Base-by-base conservation (phyloP, 2,797 vertebrate genomes). In the Bradypodion pumilum region DNA sequence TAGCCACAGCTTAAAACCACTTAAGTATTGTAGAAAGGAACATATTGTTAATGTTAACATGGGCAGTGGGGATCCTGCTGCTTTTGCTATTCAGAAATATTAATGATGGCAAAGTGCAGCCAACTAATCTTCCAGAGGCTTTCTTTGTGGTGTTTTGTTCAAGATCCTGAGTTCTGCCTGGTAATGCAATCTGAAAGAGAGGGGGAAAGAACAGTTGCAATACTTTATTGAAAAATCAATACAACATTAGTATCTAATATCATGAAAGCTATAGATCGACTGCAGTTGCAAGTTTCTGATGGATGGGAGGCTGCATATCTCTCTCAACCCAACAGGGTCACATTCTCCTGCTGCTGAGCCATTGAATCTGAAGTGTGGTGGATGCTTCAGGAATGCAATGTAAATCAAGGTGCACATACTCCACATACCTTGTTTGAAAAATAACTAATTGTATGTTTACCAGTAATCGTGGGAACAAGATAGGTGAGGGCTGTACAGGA, bases 1-100 rank as follows among this genome's bases (percentile, higher is more conserved):
- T 87, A 95, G 79, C 76, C 29, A 62, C 80, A 44, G 0, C 44
- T 85, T 82, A 74, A 75, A 85, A 81, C 74, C 62, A 73, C 66
- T 81, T 89, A 75, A 91, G 91, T 75, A 87, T 83, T 29, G 7
- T 15, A 82, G 83, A 90, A 89, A 40, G 32, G 60, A 83, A 91
- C 92, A 83, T 27, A 10, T 59, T 86, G 66, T 81, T 91, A 76
- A 78, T 73, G n/a, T 89, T 91, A 80, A 88, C 74, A 70, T 74
- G 56, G 87, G 81, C 62, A 63, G 59, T 69, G 82, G 13, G 74
- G 21, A 83, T 37, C n/a, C 56, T 44, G 9, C 62, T 79, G 87
- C 73, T 73, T 90, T 35, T 81, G 42, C 15, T 37, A 80, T 90
- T 87, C 13, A 69, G 7, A 87, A 85, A 73, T 74, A 78, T 27